phyloP scores from a whole-genome alignment of 2,113 vertebrate genomes.

The Steatornis caripensis region DNA sequence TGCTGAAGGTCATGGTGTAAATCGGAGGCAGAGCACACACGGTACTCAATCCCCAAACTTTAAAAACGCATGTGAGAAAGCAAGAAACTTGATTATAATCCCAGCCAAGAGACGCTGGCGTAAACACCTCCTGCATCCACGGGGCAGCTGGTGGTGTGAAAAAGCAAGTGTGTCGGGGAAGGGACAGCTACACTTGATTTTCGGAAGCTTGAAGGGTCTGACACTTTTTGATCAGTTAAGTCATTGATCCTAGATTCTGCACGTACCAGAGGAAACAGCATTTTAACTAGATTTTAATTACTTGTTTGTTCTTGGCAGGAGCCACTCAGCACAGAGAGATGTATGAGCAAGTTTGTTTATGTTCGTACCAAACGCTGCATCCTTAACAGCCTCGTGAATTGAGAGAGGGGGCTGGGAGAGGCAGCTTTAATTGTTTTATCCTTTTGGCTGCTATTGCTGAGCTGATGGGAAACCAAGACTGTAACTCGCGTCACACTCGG shows the following conservation, averaged over 20 bases:
- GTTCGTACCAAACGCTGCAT: not conserved
- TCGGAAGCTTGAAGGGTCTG: not conserved
- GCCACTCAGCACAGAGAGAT: not conserved
- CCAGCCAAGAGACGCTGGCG: not conserved
- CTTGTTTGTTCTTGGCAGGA: constrained; percentile 54
- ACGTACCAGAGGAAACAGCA: not conserved
- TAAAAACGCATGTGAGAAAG: not conserved
- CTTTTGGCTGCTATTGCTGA: constrained; percentile 5
- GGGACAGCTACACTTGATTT: not conserved
- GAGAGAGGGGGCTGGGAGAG: not conserved
- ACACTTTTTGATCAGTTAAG: not conserved
- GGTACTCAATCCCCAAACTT: not conserved
- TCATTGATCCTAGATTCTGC: not conserved
- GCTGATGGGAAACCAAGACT: constrained; percentile 1
- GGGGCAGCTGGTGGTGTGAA: not conserved
- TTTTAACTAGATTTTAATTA: constrained; percentile 30
- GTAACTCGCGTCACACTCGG: not conserved
- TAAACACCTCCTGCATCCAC: not conserved
- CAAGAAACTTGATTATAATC: rapidly evolving
- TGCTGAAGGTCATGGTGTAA: not conserved
- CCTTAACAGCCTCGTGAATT: not conserved
- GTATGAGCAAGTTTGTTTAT: not conserved
- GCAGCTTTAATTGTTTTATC: not conserved
- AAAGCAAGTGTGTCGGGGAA: rapidly evolving
- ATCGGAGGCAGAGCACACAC: not conserved